Base-by-base conservation (phyloP, 2,113 vertebrate species). In the Bujurquina vittata region DNA sequence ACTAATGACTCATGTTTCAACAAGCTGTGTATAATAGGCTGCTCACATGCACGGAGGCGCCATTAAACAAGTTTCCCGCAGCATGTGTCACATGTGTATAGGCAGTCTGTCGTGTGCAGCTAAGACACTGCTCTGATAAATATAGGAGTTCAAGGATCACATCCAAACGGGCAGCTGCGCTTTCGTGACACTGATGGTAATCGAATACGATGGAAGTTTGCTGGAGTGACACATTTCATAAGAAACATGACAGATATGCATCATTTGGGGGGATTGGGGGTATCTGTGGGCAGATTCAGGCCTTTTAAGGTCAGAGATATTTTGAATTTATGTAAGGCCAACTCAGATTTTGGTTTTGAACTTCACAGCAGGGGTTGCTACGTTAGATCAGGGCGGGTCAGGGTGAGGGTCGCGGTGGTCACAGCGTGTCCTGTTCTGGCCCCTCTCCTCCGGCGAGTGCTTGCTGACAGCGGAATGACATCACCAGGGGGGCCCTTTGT, bases 381-480 rank as follows among this genome's bases (percentile, higher is more conserved):
- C 26, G 10, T 23, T 75, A 80, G 78, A 63, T 80, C 54, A 65
- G 14, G 8, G 80, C 63, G 23, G 59, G 62, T 88, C 75, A 72
- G 80, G 81, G 79, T 69, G 83, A 88, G 33, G 73, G 81, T 49
- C 15, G 33, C 17, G 81, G 73, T 52, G 89, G 90, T 86, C 86
- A 88, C 88, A 93, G 84, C 61, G 46, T 69, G 86, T 89, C 88
- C 91, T 67, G 63, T 88, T 59, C 85, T 61, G 85, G 83, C 88
- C 84, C 77, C 91, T 83, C 74, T 87, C 81, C 85, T 77, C 79
- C 43, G 23, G 79, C 29, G 58, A 84, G 81, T 79, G 86, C 85
- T 58, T 93, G 92, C 92, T 94, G 94, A 95, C 94, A 94, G 87
- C 57, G 78, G 87, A 84, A 93, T 94, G 94, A 95, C 94, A 95